phyloP scores from a whole-genome alignment of 2,797 vertebrate species.

The Sebastes matsubarae region DNA sequence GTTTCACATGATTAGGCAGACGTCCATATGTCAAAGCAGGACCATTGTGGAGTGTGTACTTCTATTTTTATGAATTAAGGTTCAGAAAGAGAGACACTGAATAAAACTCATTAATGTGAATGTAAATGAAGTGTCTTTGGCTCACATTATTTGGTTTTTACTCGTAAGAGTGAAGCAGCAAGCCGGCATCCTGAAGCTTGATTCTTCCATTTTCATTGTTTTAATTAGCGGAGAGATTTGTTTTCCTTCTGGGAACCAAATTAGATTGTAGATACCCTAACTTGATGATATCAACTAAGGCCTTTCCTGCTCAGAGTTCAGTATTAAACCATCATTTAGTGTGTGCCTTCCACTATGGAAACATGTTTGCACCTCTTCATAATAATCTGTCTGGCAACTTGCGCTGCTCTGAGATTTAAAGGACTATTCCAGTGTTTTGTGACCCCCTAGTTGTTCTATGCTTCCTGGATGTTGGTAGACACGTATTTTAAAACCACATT shows the following conservation, averaged over 20 bases:
- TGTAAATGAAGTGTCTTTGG: constrained; percentile 47
- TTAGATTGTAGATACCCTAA: not conserved
- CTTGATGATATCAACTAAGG: too few relatives aligned
- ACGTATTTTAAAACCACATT: not conserved
- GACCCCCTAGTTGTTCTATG: not conserved
- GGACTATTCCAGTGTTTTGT: not conserved
- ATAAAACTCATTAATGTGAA: constrained; percentile 80
- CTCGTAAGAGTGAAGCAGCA: not conserved
- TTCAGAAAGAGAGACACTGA: constrained; percentile 57
- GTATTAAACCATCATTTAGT: not conserved
- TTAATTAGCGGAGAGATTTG: not conserved
- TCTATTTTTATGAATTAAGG: constrained; percentile 77
- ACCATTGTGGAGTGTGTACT: constrained; percentile 66
- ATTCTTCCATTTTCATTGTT: not conserved
- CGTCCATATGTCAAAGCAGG: constrained; percentile 49
- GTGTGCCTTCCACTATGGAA: not conserved
- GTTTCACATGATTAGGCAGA: constrained; percentile 48
- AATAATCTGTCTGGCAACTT: not conserved
- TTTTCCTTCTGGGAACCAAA: not conserved
- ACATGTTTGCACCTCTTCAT: not conserved
- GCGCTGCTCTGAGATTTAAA: not conserved
- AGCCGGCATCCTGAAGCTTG: not conserved
- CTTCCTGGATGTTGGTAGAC: not conserved
- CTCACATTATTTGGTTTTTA: constrained; percentile 25
- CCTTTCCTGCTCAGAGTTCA: not conserved